Conservation (phyloP, 2,797 vertebrate species). For the Agapornis canus region DNA sequence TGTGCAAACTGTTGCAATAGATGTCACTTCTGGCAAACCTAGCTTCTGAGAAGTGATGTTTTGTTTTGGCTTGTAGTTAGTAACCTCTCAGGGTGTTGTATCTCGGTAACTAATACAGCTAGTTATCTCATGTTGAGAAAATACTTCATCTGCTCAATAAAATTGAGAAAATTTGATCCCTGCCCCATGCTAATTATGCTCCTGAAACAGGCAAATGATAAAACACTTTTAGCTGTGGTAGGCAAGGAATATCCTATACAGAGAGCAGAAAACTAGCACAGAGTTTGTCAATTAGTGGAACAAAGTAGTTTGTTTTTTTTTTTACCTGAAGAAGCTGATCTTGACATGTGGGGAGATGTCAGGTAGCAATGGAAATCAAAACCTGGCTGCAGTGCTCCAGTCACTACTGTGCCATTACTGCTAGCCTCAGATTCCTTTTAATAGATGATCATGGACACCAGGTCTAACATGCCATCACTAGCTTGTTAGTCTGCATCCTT, state of each 20-base stretch:
- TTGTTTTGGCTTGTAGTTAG: neutral
- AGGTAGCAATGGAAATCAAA: neutral
- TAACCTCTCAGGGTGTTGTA: neutral
- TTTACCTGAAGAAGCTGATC: neutral
- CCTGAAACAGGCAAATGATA: neutral
- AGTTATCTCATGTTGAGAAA: neutral
- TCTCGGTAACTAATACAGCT: neutral
- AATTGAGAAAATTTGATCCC: neutral
- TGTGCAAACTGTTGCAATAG: neutral
- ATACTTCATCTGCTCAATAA: neutral
- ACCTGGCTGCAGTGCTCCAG: neutral
- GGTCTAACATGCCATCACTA: neutral
- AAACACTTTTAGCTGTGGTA: neutral
- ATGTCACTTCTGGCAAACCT: neutral
- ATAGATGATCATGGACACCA: neutral
- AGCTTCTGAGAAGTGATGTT: neutral
- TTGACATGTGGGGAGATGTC: neutral
- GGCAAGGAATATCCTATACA: neutral
- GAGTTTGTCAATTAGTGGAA: neutral
- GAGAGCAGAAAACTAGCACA: neutral
- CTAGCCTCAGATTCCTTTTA: neutral
- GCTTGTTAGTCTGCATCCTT: neutral
- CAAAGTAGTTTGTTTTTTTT: neutral
- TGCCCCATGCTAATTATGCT: neutral
- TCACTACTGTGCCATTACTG: fast-evolving